phyloP scores from a whole-genome alignment of 2,888 invertebrate species.

The Electrophaes corylata region DNA sequence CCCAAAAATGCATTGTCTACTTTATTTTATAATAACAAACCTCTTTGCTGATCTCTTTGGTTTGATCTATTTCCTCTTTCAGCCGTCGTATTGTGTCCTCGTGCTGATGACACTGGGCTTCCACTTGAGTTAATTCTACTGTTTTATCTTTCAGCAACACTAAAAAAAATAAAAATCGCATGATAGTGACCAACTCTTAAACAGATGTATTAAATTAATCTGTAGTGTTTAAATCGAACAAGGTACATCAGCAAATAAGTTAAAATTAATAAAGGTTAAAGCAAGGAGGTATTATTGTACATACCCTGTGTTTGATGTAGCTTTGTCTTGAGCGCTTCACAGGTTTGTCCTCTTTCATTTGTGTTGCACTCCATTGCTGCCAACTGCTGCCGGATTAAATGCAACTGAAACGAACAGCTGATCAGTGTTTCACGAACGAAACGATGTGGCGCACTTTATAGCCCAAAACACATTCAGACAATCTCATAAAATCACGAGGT shows the following conservation, averaged over 20 bases:
- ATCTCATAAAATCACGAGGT: too few relatives aligned
- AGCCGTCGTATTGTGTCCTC: constrained; percentile 44
- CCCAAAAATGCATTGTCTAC: not conserved
- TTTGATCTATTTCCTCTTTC: constrained; percentile 46
- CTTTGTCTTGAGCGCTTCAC: constrained; percentile 47
- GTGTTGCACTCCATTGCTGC: constrained; percentile 39
- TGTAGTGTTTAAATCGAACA: too few relatives aligned
- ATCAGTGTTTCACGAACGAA: not conserved
- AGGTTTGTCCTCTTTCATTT: constrained; percentile 38
- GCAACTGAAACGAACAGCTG: constrained; percentile 45
- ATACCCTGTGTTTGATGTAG: constrained; percentile 58
- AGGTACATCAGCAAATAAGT: too few relatives aligned
- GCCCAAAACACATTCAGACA: too few relatives aligned
- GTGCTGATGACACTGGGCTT: constrained; percentile 43
- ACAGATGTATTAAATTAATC: too few relatives aligned
- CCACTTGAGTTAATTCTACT: constrained; percentile 44
- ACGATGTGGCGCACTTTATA: too few relatives aligned
- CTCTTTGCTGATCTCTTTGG: constrained; percentile 50
- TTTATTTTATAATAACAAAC: constrained; percentile 37
- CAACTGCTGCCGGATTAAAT: constrained; percentile 47
- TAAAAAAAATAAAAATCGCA: constrained; percentile 32
- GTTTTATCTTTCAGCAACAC: constrained; percentile 51
- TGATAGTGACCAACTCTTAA: too few relatives aligned
- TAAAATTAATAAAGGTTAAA: too few relatives aligned
- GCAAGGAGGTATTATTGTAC: not conserved